Percentiles rank a stretch among this genome's conserved stretches.
phyloP scores from a whole-genome alignment of 2,888 invertebrate species.

The Cryptocephalus moraei region DNA sequence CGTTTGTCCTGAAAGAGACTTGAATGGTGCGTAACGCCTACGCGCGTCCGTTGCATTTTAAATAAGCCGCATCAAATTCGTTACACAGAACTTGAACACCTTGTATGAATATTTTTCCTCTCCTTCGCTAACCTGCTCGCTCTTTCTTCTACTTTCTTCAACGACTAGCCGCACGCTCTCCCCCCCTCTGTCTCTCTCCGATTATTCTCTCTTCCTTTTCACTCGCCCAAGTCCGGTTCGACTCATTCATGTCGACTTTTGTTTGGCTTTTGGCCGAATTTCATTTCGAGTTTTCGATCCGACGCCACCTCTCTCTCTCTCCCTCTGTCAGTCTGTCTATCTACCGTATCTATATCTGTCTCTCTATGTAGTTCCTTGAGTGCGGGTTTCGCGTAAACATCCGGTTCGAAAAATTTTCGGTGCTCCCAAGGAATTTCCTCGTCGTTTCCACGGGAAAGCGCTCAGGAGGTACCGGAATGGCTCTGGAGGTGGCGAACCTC shows the following conservation, averaged over 20 bases:
- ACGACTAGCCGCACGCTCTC: neutral
- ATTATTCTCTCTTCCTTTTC: neutral
- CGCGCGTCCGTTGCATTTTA: no score
- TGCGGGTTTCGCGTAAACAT: conserved; percentile 10
- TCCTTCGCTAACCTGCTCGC: conserved; percentile 8
- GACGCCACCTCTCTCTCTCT: no score
- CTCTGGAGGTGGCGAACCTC: conserved; percentile 6
- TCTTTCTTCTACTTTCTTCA: conserved; percentile 20
- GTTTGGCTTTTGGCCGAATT: no score
- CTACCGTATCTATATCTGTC: no score
- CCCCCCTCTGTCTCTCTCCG: neutral
- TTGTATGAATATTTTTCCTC: conserved; percentile 3
- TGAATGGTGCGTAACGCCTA: no score
- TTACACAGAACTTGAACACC: conserved; percentile 1
- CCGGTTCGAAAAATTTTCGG: conserved; percentile 14
- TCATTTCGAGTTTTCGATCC: no score
- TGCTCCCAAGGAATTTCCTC: conserved; percentile 1
- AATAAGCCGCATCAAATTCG: neutral
- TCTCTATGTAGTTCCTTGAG: neutral
- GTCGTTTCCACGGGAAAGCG: neutral
- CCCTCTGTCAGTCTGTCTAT: no score
- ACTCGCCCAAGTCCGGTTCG: neutral
- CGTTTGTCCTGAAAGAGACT: no score
- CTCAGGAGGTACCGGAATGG: conserved; percentile 2
- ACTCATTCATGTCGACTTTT: neutral